A percentile compares a stretch with the other conserved stretches of the same genome.
phyloP scores from a whole-genome alignment of 2,888 invertebrate genomes.

The Sesia apiformis region DNA sequence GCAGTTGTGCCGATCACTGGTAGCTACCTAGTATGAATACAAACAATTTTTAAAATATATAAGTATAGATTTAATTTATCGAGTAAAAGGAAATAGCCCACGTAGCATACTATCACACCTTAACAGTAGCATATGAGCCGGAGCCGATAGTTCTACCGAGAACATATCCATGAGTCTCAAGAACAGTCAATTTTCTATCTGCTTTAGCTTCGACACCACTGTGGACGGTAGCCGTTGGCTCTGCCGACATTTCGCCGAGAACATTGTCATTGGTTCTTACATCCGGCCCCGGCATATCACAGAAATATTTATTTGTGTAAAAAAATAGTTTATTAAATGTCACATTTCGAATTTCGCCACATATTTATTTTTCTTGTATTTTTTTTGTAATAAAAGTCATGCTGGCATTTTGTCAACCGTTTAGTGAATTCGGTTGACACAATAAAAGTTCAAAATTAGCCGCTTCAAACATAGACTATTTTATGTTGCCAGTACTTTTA shows the following conservation, averaged over 20 bases:
- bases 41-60: not conserved
- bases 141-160: slow-evolving; percentile 84
- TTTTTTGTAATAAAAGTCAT: slow-evolving; percentile 42
- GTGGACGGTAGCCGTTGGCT: slow-evolving; percentile 59
- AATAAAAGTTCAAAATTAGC: slow-evolving; percentile 27
- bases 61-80: not conserved
- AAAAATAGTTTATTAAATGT: slow-evolving; percentile 34
- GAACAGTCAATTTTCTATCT: slow-evolving; percentile 76
- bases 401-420: slow-evolving; percentile 53
- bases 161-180: slow-evolving; percentile 85
- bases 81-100: not conserved
- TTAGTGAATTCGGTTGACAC: slow-evolving; percentile 21
- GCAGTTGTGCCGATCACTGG: slow-evolving; percentile 81
- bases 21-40: slow-evolving; percentile 73
- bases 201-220: slow-evolving; percentile 56
- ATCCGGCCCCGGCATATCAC: slow-evolving; percentile 73
- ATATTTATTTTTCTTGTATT: slow-evolving; percentile 41
- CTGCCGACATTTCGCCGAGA: slow-evolving; percentile 64
- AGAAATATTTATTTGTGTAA: slow-evolving; percentile 40
- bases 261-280: slow-evolving; percentile 67
- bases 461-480: slow-evolving; percentile 13
- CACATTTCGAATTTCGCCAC: slow-evolving; percentile 57
- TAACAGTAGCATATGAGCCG: slow-evolving; percentile 89
- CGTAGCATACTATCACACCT: slow-evolving; percentile 79
- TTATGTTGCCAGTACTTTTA: not conserved